phyloP scores from a whole-genome alignment of 2,113 vertebrate genomes.

The Lanius ludovicianus region DNA sequence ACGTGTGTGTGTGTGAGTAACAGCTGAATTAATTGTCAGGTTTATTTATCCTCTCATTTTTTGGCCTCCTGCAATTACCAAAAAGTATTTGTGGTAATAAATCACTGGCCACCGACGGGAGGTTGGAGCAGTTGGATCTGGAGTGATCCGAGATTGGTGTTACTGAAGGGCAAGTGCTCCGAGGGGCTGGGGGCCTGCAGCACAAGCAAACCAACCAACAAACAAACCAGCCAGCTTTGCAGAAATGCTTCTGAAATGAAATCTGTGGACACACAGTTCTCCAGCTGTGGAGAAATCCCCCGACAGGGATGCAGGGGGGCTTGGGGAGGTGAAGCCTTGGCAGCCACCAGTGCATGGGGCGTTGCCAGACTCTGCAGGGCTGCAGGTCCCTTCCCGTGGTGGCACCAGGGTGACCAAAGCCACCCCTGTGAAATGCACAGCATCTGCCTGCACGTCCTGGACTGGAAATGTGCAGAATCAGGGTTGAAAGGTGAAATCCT shows the following conservation, averaged over 20 bases:
- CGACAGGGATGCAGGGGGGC: accelerated
- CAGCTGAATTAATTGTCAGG: not conserved
- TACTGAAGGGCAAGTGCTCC: not conserved
- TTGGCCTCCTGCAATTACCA: not conserved
- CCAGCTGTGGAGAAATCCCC: not conserved
- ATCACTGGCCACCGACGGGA: not conserved
- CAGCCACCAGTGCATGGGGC: accelerated
- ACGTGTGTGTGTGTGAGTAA: accelerated
- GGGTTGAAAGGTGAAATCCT: not conserved
- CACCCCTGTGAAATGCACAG: not conserved
- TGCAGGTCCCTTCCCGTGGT: not conserved
- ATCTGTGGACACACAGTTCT: accelerated
- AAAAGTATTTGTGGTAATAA: constrained; percentile 16
- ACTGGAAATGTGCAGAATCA: not conserved
- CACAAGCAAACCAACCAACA: not conserved
- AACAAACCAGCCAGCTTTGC: not conserved
- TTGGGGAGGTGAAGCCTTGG: not conserved
- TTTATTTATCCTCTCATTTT: constrained; percentile 20
- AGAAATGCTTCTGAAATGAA: not conserved
- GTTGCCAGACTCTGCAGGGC: not conserved
- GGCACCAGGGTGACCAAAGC: not conserved
- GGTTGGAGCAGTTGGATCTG: not conserved
- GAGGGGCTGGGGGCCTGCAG: not conserved
- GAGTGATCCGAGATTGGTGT: not conserved
- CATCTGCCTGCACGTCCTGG: not conserved